These are phyloP conservation scores for Agonopterix arenella DNA, from an alignment of 2,888 invertebrate species.

Conservation along the genomic window DNA sequence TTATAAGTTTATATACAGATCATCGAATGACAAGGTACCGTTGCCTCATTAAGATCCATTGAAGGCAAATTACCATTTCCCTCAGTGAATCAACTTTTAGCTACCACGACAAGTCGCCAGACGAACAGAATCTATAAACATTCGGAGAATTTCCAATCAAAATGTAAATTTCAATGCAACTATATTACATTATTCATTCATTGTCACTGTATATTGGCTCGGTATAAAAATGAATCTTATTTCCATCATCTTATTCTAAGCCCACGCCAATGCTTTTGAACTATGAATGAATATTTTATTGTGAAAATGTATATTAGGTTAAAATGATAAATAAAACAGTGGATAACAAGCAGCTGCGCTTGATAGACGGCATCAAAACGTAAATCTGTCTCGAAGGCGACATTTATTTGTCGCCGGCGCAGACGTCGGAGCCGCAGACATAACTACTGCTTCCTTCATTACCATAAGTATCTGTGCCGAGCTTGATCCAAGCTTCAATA, in stretches of 20 bases:
- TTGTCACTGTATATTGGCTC: constrained; percentile 4
- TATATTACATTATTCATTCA: constrained; percentile 37
- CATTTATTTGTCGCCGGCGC: constrained; percentile 29
- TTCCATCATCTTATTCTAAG: not conserved
- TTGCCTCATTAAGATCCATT: constrained; percentile 10
- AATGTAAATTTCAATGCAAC: constrained; percentile 52
- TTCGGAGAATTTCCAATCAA: constrained; percentile 57
- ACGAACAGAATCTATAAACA: constrained; percentile 29
- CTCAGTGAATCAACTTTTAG: constrained; percentile 38
- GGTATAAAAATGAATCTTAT: not conserved
- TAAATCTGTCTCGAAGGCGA: constrained; percentile 22
- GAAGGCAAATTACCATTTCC: constrained; percentile 20
- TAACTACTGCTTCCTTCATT: constrained; percentile 33
- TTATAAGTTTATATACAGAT: no score
- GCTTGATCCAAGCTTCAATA: not conserved
- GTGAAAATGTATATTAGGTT: not conserved
- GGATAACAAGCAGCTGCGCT: constrained; percentile 7
- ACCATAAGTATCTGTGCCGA: constrained; percentile 18
- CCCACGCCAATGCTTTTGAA: no score
- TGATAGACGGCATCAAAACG: constrained; percentile 12
- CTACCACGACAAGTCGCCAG: constrained; percentile 13
- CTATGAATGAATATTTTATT: not conserved
- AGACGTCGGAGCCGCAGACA: constrained; percentile 15
- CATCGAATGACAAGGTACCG: constrained; percentile 7
- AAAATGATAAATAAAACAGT: not conserved